phyloP scores from a whole-genome alignment of 2,888 invertebrate genomes.

The Sesia bembeciformis region DNA sequence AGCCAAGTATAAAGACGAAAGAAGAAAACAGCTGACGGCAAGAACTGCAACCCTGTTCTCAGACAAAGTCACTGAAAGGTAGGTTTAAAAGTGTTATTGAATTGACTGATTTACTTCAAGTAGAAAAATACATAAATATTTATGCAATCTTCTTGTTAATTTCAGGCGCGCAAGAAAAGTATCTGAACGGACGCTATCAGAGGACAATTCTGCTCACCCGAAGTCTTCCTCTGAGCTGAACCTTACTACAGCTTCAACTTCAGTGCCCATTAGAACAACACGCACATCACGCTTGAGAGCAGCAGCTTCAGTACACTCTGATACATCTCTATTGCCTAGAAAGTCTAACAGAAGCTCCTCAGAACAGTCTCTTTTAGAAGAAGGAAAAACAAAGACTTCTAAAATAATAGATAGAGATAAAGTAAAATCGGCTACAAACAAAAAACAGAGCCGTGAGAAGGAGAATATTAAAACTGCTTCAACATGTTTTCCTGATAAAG shows the following conservation, averaged over 20 bases:
- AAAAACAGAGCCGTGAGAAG: constrained; percentile 50
- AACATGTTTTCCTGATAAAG: constrained; percentile 40
- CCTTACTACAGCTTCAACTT: constrained; percentile 53
- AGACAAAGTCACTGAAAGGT: constrained; percentile 76
- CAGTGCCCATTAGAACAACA: constrained; percentile 79
- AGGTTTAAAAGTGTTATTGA: constrained; percentile 7
- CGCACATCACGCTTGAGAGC: constrained; percentile 82
- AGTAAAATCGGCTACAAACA: constrained; percentile 25
- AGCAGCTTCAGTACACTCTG: constrained; percentile 67
- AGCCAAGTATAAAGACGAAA: constrained; percentile 82
- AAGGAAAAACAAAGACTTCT: constrained; percentile 45
- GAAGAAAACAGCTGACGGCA: constrained; percentile 79
- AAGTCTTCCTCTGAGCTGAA: constrained; percentile 67
- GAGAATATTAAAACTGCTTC: constrained; percentile 47
- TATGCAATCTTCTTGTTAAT: constrained; percentile 14
- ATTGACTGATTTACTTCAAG: no score
- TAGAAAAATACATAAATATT: no score
- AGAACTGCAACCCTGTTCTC: constrained; percentile 76
- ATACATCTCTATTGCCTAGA: constrained; percentile 37
- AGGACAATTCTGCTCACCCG: constrained; percentile 42
- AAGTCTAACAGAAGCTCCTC: constrained; percentile 61
- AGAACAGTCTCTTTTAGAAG: constrained; percentile 52
- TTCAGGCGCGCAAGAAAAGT: constrained; percentile 53
- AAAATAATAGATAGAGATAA: constrained; percentile 64
- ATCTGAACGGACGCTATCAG: constrained; percentile 38